Percentiles rank a stretch among this genome's conserved stretches.
Conservation (phyloP, 2,797 vertebrate species). For the Halcyon badia region DNA sequence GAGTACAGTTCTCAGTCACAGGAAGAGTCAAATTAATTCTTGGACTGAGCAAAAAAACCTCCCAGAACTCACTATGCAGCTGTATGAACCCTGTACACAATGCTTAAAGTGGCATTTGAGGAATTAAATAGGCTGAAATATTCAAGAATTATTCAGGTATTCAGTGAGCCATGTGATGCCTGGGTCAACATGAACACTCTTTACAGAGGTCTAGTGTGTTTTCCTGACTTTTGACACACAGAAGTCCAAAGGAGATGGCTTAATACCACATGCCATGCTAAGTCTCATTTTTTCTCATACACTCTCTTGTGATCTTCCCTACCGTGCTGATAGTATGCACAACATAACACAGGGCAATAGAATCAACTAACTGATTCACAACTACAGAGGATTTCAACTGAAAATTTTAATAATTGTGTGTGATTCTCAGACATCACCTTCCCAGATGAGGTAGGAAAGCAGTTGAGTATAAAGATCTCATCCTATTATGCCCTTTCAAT, state of each 20-base stretch:
- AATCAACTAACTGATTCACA: not conserved
- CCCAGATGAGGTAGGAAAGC: not conserved
- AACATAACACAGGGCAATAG: not conserved
- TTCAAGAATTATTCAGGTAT: not conserved
- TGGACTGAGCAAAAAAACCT: not conserved
- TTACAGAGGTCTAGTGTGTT: not conserved
- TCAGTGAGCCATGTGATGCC: not conserved
- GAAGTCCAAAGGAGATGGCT: not conserved
- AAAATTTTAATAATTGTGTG: not conserved
- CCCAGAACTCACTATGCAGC: not conserved
- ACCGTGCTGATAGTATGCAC: not conserved
- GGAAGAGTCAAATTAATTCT: constrained; percentile 64
- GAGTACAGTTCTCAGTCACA: constrained; percentile 40
- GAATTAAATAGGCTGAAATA: constrained; percentile 11
- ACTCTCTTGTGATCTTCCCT: not conserved
- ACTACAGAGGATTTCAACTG: not conserved
- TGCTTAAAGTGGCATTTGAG: constrained; percentile 36
- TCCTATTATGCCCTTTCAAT: not conserved
- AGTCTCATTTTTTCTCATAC: not conserved
- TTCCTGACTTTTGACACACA: not conserved
- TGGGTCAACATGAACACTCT: not conserved
- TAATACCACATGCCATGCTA: not conserved
- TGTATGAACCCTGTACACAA: not conserved
- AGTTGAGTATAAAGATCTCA: not conserved
- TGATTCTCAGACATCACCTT: not conserved